These are phyloP conservation scores for Oryctes rhinoceros DNA, from an alignment of 1,140 invertebrate genomes.

Conservation along the genomic window DNA sequence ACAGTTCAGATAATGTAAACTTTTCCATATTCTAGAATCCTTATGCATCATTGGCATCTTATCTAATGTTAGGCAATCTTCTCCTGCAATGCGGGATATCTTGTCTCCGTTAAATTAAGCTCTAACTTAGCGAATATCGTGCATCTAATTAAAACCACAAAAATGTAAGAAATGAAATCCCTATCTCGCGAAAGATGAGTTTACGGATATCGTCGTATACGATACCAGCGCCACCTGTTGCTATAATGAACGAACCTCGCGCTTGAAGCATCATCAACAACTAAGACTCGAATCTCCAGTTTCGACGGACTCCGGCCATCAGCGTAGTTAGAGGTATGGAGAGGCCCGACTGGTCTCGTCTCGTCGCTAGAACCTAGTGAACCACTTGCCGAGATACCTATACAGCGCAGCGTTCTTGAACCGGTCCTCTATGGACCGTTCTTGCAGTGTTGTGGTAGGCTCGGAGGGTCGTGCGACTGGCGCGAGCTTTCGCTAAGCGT, in stretches of 20 bases:
- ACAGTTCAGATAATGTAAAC: too few species aligned
- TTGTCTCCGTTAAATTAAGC: too few species aligned
- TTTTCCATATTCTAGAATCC: too few species aligned
- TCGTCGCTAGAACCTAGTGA: slow-evolving; percentile 24
- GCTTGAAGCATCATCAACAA: neutral
- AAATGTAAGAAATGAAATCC: too few species aligned
- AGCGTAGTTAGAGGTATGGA: neutral
- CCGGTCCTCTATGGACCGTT: neutral
- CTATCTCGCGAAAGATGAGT: too few species aligned
- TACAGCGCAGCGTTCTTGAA: neutral
- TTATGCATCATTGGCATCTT: too few species aligned
- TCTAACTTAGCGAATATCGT: too few species aligned
- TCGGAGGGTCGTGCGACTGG: neutral
- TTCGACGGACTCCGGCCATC: too few species aligned
- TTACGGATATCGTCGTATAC: neutral
- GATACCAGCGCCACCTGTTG: neutral
- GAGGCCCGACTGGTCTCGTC: neutral
- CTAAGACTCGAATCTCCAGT: too few species aligned
- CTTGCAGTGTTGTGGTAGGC: neutral
- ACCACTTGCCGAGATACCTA: slow-evolving; percentile 26
- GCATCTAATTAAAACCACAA: too few species aligned
- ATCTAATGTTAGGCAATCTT: too few species aligned
- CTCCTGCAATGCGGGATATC: too few species aligned
- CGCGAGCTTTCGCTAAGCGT: slow-evolving; percentile 6
- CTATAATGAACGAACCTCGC: neutral